These are phyloP conservation scores for Alces alces DNA, from an alignment of 2,113 vertebrate species.

Conservation along the genomic window DNA sequence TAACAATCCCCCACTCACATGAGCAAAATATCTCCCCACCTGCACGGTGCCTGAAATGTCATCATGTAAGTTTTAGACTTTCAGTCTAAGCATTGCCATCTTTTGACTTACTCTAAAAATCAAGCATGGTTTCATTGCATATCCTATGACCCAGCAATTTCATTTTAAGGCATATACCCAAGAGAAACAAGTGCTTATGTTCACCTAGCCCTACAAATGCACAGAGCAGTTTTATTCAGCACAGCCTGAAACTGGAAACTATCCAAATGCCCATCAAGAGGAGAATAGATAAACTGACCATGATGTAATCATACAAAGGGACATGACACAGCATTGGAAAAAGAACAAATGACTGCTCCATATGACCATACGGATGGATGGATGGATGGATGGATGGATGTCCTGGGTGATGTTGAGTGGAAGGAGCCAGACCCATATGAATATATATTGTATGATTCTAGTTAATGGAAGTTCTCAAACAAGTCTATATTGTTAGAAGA, in stretches of 20 bases:
- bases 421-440: background rate
- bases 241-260: background rate
- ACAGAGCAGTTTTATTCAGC: background rate
- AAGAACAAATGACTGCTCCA: background rate
- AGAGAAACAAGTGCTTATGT: background rate
- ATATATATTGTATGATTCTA: background rate
- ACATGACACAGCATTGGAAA: background rate
- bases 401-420: background rate
- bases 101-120: constrained; percentile 22
- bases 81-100: background rate
- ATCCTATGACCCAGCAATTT: background rate
- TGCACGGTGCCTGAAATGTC: background rate
- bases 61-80: background rate
- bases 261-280: background rate
- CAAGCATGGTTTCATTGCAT: background rate
- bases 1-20: background rate
- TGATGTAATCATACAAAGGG: background rate
- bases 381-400: background rate
- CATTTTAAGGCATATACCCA: background rate
- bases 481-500: background rate
- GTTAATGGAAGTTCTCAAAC: background rate
- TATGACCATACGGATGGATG: background rate
- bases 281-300: background rate
- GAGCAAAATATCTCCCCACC: background rate
- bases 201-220: background rate